Evolutionary conservation across 1,140 invertebrate species (phyloP), one percentile per base, ranked within the genome.

Genomic region (Drosophila kurseongensis): DNA sequence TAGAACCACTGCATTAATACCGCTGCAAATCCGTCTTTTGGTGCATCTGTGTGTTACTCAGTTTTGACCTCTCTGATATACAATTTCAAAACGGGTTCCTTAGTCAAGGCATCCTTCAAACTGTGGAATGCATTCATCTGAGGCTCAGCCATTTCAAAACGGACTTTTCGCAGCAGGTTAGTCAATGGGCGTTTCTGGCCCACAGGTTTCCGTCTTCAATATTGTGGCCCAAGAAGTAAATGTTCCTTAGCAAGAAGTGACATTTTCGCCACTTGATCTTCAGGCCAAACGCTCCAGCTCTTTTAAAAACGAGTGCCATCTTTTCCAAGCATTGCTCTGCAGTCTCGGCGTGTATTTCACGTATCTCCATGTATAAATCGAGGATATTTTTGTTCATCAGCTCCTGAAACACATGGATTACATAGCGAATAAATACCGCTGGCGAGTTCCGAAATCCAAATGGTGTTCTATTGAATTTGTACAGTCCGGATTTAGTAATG

Each of bases 371-470:
- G 6, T 36, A n/a, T 8, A 36, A 36, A n/a, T 8, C 23, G 12
- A 48, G 32, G 12, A 36, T 13, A 36, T 18, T 32, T 13, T 13
- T 23, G 32, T 35, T 54, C 16, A 38, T 36, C 12, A 52, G n/a
- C 51, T 36, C 32, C 12, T 35, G 29, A 16, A 35, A 52, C 10
- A 52, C 29, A 14, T 52, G 3, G 6, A 35, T 52, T 18, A 52
- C 32, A 5, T 52, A 52, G 10, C 14, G 50, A 16, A 35, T 35
- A 52, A 18, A 52, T 16, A 16, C 10, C 14, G 10, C 50, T 12
- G 18, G 18, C 12, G 4, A 32, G 8, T 14, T 51, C 27, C n/a
- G n/a, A 32, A 35, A 52, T 35, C 50, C 51, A 54, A 54, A 54
- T 7, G 16, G 51, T 12, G 32, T 5, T 18, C 32, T 12, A 32